Evolutionary conservation across 1,140 invertebrate species (phyloP), one percentile per base, ranked within the genome.

Genomic region (Microvelia longipes): DNA sequence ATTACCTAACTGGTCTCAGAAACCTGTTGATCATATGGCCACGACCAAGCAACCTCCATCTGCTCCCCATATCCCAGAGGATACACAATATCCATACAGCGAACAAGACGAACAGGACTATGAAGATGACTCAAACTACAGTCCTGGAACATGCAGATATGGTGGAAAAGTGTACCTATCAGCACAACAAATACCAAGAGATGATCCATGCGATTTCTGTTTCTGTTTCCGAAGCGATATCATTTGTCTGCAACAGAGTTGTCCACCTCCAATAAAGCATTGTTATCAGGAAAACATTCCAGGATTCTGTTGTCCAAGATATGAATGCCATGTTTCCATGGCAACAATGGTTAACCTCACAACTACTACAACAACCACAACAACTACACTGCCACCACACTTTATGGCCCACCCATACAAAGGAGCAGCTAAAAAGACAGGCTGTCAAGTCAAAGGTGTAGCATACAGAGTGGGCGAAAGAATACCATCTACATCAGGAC

Each of bases 151-250:
- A 35, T 96, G 93, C 77, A 83, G 93, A 73, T 95, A 93, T 76
- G 91, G 92, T 66, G 91, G 92, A 73, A 93, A 93, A 80, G 87
- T 95, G 50, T 96, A 93, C 77, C 90, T 94, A 30, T 95, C 92
- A 0, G 93, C 93, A 2, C 93, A 96, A 81, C 94, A 96, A 82
- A 94, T 96, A 73, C 93, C 93, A 26, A 83, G 93, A 74, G 90
- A 94, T 71, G 92, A 96, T 82, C 92, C 93, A 29, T 96, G 94
- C 77, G 93, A 96, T 77, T 96, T 96, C 83, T 96, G 94, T 80
- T 96, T 96, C 87, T 96, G 94, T 83, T 96, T 96, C 83, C 85
- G 93, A 80, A 93, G 92, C 77, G 94, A 96, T 77, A 95, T 96
- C 73, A 96, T 96, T 73, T 96, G 94, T 75, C 81, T 96, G 62